These are phyloP conservation scores for Thera britannica DNA, from an alignment of 2,888 invertebrate species.

Conservation along the genomic window DNA sequence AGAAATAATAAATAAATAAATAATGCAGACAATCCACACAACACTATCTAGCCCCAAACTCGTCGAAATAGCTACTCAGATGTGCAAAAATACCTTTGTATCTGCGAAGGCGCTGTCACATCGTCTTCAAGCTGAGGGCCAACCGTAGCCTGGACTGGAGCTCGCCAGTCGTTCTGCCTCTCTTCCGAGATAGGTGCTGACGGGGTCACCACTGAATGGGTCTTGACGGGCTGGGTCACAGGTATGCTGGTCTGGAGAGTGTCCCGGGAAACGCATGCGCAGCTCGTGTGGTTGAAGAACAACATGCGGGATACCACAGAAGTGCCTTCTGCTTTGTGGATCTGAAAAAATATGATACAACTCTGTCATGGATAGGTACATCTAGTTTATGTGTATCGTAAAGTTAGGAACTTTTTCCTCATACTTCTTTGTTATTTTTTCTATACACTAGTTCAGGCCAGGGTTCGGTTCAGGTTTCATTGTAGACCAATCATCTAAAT, in stretches of 20 bases:
- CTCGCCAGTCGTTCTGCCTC: conserved; percentile 44
- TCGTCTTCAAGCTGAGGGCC: conserved; percentile 54
- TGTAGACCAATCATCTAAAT: too few species aligned
- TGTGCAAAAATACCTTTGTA: conserved; percentile 59
- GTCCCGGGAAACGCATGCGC: conserved; percentile 70
- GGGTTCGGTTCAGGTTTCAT: too few species aligned
- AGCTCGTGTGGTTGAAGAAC: conserved; percentile 77
- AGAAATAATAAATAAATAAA: too few species aligned
- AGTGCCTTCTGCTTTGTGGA: conserved; percentile 67
- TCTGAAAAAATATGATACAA: conserved; percentile 46
- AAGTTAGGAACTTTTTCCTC: too few species aligned
- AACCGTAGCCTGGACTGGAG: conserved; percentile 53
- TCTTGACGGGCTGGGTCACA: conserved; percentile 5
- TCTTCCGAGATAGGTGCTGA: conserved; percentile 41
- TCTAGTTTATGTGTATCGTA: not conserved
- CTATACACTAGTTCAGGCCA: too few species aligned
- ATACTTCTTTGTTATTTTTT: too few species aligned
- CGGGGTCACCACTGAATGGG: not conserved
- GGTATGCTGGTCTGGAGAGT: conserved; percentile 56
- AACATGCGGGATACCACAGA: conserved; percentile 63
- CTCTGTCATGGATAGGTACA: not conserved
- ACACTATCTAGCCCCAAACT: too few species aligned
- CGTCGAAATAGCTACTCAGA: too few species aligned
- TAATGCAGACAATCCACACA: too few species aligned
- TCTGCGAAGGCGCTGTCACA: conserved; percentile 65